Evolutionary conservation across 2,113 vertebrate species (phyloP), one percentile per base, ranked within the genome.

Genomic region (Setophaga kirtlandii): DNA sequence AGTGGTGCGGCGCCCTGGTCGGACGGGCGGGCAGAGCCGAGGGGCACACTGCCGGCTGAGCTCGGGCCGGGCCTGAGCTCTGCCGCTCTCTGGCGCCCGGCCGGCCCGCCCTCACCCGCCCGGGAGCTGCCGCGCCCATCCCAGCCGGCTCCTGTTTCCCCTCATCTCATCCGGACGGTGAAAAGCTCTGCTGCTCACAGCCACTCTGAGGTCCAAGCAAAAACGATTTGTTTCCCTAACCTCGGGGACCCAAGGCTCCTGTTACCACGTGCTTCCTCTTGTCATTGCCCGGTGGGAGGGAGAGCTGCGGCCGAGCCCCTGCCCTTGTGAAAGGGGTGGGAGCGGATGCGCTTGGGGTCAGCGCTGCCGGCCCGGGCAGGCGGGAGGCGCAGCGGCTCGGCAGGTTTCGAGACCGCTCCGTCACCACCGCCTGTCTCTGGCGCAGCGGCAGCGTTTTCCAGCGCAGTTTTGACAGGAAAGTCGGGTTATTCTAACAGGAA

Each of bases 181-280:
- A 22, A 42, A 76, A 33, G 21, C 12, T 6, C 4, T 0, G 13
- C 12, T 65, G 20, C 30, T 41, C 16, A 10, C 14, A 35, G 30
- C 7, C 28, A 3, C 28, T 1, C 10, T 9, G 12, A 12, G 5
- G 8, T 9, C 21, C 19, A 27, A 39, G 25, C 7, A 24, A 47
- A 59, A 42, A 5, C 0, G 2, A 7, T 21, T 2, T 1, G 0
- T 6, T 65, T 30, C 33, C 12, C 18, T 30, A 5, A 28, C 2
- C 20, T 23, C 28, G 8, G 21, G 30, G 18, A 39, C 13, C 6
- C 7, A 3, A 0, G 2, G 2, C 18, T 58, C 8, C 23, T 2
- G 24, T 2, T 0, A 3, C 47, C 67, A 49, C 31, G 39, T 2
- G 53, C 11, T 50, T 67, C 69, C 46, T 15, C 31, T 10, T 4